These are phyloP conservation scores for human DNA, from an alignment of 2,113 vertebrate genomes.

Conservation along the genomic window DNA sequence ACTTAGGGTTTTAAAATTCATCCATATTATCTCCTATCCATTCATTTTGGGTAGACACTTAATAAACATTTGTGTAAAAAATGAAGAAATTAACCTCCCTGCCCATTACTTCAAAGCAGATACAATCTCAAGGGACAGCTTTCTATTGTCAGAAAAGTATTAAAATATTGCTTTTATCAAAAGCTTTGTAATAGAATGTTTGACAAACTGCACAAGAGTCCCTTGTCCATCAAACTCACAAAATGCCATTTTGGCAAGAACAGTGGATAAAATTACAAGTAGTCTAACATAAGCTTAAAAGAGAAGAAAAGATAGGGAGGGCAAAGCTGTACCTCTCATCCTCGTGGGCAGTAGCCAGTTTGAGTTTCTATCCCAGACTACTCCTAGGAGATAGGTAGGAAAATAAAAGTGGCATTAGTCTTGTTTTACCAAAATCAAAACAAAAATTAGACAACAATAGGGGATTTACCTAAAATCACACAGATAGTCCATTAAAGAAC, in stretches of 20 bases:
- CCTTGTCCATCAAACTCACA: conserved; percentile 52
- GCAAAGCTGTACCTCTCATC: not conserved
- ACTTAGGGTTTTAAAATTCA: not conserved
- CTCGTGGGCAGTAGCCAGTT: not conserved
- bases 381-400: not conserved
- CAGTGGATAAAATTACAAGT: not conserved
- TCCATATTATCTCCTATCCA: not conserved
- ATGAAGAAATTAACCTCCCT: not conserved
- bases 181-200: conserved; percentile 8
- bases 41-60: conserved; percentile 8
- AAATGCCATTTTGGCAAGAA: not conserved
- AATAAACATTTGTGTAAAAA: conserved; percentile 37
- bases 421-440: conserved; percentile 26
- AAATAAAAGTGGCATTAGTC: not conserved
- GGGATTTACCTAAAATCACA: not conserved
- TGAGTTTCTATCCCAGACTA: not conserved
- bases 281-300: not conserved
- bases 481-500: not conserved
- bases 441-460: conserved; percentile 44
- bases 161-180: conserved; percentile 33
- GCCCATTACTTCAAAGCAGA: not conserved
- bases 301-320: not conserved
- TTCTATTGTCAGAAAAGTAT: not conserved
- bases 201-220: not conserved
- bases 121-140: not conserved